Evolutionary conservation across 2,797 vertebrate genomes (phyloP), one percentile per base, ranked within the genome.

Genomic region (Austrolebias charrua): DNA sequence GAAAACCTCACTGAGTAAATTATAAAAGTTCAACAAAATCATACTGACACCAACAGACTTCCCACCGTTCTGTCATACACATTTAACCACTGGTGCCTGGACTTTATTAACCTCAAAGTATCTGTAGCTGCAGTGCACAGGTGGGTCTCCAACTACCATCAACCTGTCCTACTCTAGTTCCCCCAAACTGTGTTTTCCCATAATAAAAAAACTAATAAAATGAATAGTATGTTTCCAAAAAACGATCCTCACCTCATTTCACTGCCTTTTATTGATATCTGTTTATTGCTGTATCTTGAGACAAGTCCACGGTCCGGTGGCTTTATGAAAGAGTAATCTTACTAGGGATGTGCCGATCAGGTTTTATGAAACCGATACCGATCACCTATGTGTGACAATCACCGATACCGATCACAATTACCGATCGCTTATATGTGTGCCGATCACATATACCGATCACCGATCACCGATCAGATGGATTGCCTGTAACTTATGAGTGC

Each of bases 71-170:
- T 50, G 49, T 79, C 68, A 60, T 15, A 58, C 44, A 58, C 52
- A 13, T 40, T 55, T 48, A n/a, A 50, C 46, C 72, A 55, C 53
- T 24, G 58, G 52, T 29, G 53, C 66, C 61, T 75, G 45, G 29
- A 62, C 60, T 73, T 55, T n/a, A 71, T 75, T 69, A 45, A 65
- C 73, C 57, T 67, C 52, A 60, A 61, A 52, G 24, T 45, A 54
- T 67, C 48, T 28, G 64, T 68, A 69, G 51, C 33, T 55, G 4
- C 8, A 40, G 28, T 51, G 51, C 60, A 60, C 20, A 62, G 54
- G 42, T 63, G 51, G 55, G 44, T 54, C 40, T 51, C 54, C 40
- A 43, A 61, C 52, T 71, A 62, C 47, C 33, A 29, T 46, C 71
- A 57, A 66, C 56, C 43, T 71, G 35, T 38, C 66, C 59, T 73